Evolutionary conservation across 2,888 invertebrate species (phyloP).

Genomic region (Ectobius pallidus): DNA sequence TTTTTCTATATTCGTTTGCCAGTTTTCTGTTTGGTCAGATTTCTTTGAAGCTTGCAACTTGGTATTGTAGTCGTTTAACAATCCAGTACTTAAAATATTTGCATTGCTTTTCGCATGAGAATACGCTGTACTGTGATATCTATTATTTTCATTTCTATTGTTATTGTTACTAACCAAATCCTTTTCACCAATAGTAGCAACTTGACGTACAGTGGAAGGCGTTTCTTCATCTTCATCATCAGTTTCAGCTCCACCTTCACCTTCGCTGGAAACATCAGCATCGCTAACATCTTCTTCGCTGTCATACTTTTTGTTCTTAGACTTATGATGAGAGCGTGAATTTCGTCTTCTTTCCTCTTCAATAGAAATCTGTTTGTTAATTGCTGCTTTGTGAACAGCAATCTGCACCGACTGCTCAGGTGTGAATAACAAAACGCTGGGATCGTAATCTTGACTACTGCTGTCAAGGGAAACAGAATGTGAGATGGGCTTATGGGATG

Average conservation of each 20-base stretch:
- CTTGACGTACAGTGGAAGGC: slow-evolving; percentile 31
- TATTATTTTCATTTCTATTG: not conserved
- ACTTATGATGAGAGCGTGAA: not conserved
- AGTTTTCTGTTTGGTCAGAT: not conserved
- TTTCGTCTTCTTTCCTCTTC: slow-evolving; percentile 49
- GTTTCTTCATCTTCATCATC: slow-evolving; percentile 39
- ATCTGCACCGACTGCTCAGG: slow-evolving; percentile 53
- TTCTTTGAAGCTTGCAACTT: not conserved
- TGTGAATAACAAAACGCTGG: slow-evolving; percentile 52
- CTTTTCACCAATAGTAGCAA: not conserved
- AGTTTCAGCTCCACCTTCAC: slow-evolving; percentile 42
- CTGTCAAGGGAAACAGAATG: slow-evolving; percentile 40
- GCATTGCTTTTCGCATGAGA: not conserved
- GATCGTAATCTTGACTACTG: slow-evolving; percentile 49
- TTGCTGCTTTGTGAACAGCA: slow-evolving; percentile 54
- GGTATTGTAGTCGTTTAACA: not conserved
- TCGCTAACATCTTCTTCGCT: slow-evolving; percentile 39
- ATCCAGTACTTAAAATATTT: not conserved
- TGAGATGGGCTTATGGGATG: slow-evolving; percentile 13
- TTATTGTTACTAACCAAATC: not conserved
- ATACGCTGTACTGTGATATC: not conserved
- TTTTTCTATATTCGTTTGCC: too few relatives aligned
- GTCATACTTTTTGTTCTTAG: slow-evolving; percentile 4
- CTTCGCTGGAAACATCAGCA: slow-evolving; percentile 45
- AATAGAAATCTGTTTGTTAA: slow-evolving; percentile 54